Evolutionary conservation across 2,113 vertebrate genomes (phyloP), one percentile per base, ranked within the genome.

Genomic region (Colossoma macropomum): DNA sequence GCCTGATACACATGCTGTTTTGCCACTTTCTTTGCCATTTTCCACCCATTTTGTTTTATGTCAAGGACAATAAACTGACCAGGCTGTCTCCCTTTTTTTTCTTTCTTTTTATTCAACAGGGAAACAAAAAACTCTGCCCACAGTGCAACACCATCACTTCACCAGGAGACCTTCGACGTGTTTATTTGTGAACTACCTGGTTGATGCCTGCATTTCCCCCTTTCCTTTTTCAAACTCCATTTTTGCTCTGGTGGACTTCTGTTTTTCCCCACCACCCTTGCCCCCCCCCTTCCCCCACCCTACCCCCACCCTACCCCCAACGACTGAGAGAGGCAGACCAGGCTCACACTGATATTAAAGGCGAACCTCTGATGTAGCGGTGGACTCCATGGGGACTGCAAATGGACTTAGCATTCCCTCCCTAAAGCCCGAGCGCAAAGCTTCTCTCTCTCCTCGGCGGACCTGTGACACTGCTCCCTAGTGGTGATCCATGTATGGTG

Each of bases 91-190:
- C n/a, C n/a, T n/a, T 11, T 4, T 45, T 45, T 11, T 45, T 11
- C 13, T 71, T 23, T 41, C 10, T 74, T 48, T 89, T 63, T 77
- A 17, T 88, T 10, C 88, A 89, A 56, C 94, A 99, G 98, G 98
- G 98, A 83, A 98, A 98, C 92, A 99, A 99, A 96, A 99, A 99
- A 93, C 95, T 99, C 63, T 99, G 98, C 91, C 98, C 98, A 70
- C 98, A 99, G 94, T 99, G 98, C 91, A 99, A 99, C 95, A 99
- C 97, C 92, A 99, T 99, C 96, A 99, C 98, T 2, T 97, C 98
- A 9, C 98, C 98, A 0, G 97, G 98, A 90, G 98, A 99, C 93
- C 96, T 99, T 87, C 95, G 98, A 85, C 97, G 97, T 82, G 97
- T 99, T 90, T 99, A 99, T 94, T 97, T 99, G 96, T 99, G 97